A percentile compares a stretch with the other conserved stretches of the same genome.
Evolutionary conservation across 2,888 invertebrate genomes (phyloP).

Genomic region (Alviniconcha strummeri): DNA sequence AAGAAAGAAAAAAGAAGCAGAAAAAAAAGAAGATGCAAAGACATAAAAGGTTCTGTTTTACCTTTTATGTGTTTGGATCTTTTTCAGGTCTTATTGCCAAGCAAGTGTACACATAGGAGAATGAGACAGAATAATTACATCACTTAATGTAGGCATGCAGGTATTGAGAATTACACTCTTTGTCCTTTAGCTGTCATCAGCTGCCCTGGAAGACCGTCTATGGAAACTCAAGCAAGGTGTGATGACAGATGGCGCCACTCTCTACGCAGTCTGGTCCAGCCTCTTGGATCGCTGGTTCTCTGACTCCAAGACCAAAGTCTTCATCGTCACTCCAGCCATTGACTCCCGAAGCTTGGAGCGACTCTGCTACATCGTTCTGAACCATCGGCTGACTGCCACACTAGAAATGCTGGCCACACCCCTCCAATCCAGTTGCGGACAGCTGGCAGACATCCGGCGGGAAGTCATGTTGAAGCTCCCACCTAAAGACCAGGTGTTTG

Average conservation of each 20-base stretch:
- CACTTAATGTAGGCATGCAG: no score
- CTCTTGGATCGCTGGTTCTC: constrained; percentile 63
- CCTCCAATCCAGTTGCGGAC: constrained; percentile 47
- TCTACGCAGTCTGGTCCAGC: constrained; percentile 67
- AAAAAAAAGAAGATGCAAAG: no score
- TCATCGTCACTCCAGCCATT: constrained; percentile 64
- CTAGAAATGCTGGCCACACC: constrained; percentile 59
- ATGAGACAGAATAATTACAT: no score
- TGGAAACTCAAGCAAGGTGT: constrained; percentile 45
- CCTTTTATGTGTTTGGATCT: no score
- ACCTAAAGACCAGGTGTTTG: constrained; percentile 54
- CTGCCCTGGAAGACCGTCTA: constrained; percentile 46
- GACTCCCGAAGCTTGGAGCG: constrained; percentile 61
- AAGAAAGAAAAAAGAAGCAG: no score
- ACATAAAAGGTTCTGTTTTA: no score
- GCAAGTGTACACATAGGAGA: no score
- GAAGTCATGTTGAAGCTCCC: constrained; percentile 49
- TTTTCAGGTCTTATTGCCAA: no score
- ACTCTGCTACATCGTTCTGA: constrained; percentile 58
- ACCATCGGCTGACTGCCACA: constrained; percentile 53
- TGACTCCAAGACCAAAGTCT: constrained; percentile 54
- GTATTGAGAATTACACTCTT: no score
- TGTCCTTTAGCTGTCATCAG: constrained; percentile 46
- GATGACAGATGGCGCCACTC: constrained; percentile 56
- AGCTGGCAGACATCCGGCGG: constrained; percentile 54